These are phyloP conservation scores for Theristicus caerulescens DNA, from an alignment of 2,113 vertebrate species.

Conservation along the genomic window DNA sequence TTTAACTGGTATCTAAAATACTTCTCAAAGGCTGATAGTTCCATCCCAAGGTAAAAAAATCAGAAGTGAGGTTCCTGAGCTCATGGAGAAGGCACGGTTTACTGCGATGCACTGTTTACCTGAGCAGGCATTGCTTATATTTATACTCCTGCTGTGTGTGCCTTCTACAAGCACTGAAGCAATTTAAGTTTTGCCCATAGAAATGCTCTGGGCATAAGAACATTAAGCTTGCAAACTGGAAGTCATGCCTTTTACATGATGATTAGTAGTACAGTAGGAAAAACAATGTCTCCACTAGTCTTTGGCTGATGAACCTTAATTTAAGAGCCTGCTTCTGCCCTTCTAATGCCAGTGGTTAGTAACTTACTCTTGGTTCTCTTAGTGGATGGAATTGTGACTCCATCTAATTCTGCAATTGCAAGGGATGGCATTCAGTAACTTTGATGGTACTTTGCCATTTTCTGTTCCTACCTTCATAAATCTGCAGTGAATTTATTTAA, in stretches of 20 bases:
- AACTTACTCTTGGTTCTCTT: background rate
- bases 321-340: background rate
- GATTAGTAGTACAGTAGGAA: background rate
- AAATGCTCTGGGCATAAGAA: background rate
- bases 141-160: background rate
- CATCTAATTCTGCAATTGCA: background rate
- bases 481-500: background rate
- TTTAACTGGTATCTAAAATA: background rate
- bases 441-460: background rate
- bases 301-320: background rate
- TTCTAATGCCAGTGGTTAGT: background rate
- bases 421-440: background rate
- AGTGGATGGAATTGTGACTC: background rate
- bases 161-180: background rate
- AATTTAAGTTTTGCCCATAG: background rate
- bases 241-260: background rate
- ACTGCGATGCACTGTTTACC: background rate
- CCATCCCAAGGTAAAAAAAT: background rate
- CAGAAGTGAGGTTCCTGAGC: background rate
- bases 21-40: background rate
- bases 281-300: background rate
- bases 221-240: background rate
- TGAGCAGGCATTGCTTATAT: background rate
- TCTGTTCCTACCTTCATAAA: background rate
- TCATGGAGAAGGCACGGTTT: background rate